A percentile compares a stretch with the other conserved stretches of the same genome.
Evolutionary conservation across 2,888 invertebrate species (phyloP).

Genomic region (Dryomyza anilis): DNA sequence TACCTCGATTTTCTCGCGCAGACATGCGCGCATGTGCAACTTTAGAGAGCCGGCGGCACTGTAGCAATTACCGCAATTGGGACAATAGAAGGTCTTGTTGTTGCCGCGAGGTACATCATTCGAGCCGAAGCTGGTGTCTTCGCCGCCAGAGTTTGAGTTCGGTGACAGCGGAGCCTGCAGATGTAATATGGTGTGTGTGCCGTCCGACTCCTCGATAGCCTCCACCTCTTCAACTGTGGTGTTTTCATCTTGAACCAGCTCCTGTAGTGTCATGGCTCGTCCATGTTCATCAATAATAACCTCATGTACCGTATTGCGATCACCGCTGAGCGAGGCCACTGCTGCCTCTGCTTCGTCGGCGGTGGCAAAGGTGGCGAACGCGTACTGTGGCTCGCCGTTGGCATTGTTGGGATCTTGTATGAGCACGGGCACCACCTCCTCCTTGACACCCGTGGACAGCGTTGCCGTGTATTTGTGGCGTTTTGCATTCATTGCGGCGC

Average conservation of each 20-base stretch:
- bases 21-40: conserved; percentile 58
- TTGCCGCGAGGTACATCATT: conserved; percentile 36
- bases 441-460: conserved; percentile 40
- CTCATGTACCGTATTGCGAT: conserved; percentile 45
- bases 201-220: conserved; percentile 49
- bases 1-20: conserved; percentile 54
- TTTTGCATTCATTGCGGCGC: conserved; percentile 54
- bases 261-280: conserved; percentile 50
- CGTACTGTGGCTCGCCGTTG: conserved; percentile 48
- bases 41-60: conserved; percentile 58
- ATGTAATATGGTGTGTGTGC: conserved; percentile 52
- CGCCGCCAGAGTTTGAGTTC: conserved; percentile 33
- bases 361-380: conserved; percentile 52
- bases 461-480: conserved; percentile 48
- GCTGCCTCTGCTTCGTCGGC: conserved; percentile 52
- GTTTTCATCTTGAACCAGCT: conserved; percentile 47
- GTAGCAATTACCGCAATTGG: conserved; percentile 60
- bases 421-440: conserved; percentile 52
- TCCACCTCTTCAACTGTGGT: conserved; percentile 49
- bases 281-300: conserved; percentile 57
- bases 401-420: conserved; percentile 48
- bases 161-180: conserved; percentile 39
- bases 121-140: conserved; percentile 41
- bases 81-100: conserved; percentile 59
- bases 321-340: conserved; percentile 50